Evolutionary conservation across 2,888 invertebrate species (phyloP).

Genomic region (Odontocolon sp.): DNA sequence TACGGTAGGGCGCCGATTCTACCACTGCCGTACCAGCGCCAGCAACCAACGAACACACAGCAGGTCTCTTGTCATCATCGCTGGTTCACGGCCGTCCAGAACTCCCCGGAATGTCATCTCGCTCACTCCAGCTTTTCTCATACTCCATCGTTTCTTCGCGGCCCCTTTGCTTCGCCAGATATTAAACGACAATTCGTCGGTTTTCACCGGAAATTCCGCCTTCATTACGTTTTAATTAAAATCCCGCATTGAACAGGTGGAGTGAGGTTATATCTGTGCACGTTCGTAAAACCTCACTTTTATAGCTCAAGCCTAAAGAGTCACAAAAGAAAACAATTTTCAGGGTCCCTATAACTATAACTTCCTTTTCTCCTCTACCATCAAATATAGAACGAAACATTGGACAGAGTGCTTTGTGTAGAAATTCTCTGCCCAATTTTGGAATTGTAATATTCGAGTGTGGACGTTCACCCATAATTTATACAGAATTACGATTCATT

Average conservation of each 20-base stretch:
- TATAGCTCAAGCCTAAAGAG: background rate
- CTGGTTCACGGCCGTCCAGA: conserved; percentile 30
- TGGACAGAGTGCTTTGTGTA: no score
- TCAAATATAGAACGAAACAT: background rate
- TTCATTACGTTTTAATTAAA: conserved; percentile 31
- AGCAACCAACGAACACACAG: conserved; percentile 7
- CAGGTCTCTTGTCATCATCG: conserved; percentile 21
- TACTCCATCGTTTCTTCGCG: background rate
- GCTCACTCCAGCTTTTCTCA: conserved; percentile 25
- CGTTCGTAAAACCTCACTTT: background rate
- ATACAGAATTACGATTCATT: no score
- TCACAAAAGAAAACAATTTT: background rate
- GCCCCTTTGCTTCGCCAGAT: background rate
- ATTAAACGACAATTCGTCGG: conserved; percentile 22
- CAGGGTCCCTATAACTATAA: background rate
- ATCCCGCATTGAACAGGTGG: background rate
- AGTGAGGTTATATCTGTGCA: background rate
- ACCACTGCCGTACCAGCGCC: conserved; percentile 19
- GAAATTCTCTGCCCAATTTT: no score
- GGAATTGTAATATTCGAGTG: no score
- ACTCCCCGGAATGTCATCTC: conserved; percentile 47
- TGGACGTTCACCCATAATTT: no score
- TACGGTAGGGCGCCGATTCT: conserved; percentile 52
- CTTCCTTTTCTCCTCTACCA: background rate
- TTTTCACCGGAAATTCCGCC: conserved; percentile 27